Base-by-base conservation (phyloP, 2,888 invertebrate species). In the Dynastes grantii region DNA sequence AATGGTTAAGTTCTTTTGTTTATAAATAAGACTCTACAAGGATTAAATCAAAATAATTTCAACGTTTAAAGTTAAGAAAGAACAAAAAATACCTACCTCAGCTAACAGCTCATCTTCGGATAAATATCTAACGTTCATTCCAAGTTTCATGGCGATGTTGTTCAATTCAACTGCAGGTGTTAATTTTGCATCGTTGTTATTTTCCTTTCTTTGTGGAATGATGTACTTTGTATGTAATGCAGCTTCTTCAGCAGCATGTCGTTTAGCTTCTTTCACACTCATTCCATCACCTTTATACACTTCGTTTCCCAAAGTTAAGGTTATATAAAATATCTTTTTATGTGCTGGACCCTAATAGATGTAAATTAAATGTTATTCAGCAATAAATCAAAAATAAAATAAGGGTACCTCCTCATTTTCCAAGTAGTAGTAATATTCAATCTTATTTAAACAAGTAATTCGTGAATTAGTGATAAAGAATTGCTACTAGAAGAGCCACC, bases 91-190 rank as follows among this genome's bases (percentile, higher is more conserved):
- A 37, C n/a, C 2, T 77, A 77, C 77, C 49, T 64, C 63, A 4
- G 71, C 78, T 55, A 37, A 65, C 6, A 78, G 67, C 40, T 78
- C 65, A 45, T 79, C 73, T 55, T 79, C 65, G 3, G 76, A 76
- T 65, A 76, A 65, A 53, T 87, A 88, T 27, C 81, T 83, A 68
- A 87, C 85, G 58, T 80, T 80, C 61, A 87, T 79, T 1, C 86
- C 87, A 29, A 87, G 81, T 83, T 87, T 87, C 22, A 82, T 77
- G 8, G 85, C 85, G 49, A 88, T 68, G 81, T 87, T 87, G 80
- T 88, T 88, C 45, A 88, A 81, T 53, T 85, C 70, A 40, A 87
- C 87, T 8, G 87, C 86, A 9, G 87, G 87, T 27, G 87, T 86
- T 75, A 84, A 77, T 55, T 81, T 37, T 27, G 82, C 81, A 64